Evolutionary conservation across 2,113 vertebrate species (phyloP).

Genomic region (Erythrocebus patas): DNA sequence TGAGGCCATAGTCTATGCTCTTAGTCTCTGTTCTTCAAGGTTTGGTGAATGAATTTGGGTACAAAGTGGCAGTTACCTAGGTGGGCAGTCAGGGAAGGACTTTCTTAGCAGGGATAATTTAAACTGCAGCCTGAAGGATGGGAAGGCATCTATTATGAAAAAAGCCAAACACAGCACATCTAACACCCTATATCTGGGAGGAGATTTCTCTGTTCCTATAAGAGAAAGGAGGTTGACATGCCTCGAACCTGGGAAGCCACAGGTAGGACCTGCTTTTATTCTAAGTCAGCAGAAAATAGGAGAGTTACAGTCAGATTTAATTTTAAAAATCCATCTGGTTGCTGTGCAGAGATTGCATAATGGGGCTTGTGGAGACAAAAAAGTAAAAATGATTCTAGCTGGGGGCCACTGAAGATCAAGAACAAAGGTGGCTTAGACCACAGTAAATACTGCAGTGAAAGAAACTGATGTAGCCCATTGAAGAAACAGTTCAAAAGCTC

Average conservation of each 20-base stretch:
- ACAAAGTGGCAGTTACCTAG: neutral
- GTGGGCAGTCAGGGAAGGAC: neutral
- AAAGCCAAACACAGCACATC: neutral
- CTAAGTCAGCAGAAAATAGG: too few relatives aligned
- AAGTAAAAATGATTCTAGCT: neutral
- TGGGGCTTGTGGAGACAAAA: rapidly evolving
- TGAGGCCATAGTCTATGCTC: neutral
- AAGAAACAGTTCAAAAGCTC: neutral
- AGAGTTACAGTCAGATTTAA: neutral
- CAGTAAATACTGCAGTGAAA: neutral
- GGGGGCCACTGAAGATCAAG: neutral
- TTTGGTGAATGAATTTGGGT: too few relatives aligned
- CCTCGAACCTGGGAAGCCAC: neutral
- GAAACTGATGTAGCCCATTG: too few relatives aligned
- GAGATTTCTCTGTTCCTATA: neutral
- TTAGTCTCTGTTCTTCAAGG: neutral
- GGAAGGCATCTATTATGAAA: neutral
- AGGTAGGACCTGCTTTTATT: neutral
- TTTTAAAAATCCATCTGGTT: neutral
- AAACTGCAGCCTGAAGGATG: neutral
- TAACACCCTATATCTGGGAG: neutral
- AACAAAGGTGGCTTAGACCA: neutral
- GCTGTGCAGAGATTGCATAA: neutral
- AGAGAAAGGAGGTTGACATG: neutral
- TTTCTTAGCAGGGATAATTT: neutral